Conservation (phyloP, 2,113 vertebrate species). For the Anarhynchus alexandrinus region DNA sequence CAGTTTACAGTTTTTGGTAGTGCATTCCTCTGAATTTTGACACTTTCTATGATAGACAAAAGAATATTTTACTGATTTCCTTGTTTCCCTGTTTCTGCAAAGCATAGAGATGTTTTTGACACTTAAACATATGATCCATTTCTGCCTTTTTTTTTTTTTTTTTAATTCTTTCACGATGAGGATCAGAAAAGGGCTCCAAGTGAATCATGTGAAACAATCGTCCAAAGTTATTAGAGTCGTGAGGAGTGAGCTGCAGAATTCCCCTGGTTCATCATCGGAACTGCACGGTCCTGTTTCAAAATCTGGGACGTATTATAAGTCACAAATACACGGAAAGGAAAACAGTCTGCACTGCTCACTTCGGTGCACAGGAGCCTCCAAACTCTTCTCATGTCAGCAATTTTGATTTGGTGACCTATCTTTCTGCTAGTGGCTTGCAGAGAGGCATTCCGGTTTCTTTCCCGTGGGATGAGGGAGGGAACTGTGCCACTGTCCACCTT, state of each 20-base stretch:
- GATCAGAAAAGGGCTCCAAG: neutral
- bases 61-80: neutral
- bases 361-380: neutral
- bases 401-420: neutral
- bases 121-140: neutral
- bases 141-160: neutral
- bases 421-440: neutral
- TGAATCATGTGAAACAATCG: neutral
- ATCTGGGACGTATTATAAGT: neutral
- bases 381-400: neutral
- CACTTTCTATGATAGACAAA: neutral
- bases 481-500: neutral
- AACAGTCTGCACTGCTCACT: neutral
- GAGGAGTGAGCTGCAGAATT: neutral
- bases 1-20: neutral
- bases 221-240: neutral
- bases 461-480: neutral
- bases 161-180: neutral
- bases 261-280: neutral
- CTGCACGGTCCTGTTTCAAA: neutral
- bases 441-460: neutral
- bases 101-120: neutral
- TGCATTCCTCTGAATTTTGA: neutral
- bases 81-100: neutral
- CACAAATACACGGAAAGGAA: neutral